A percentile compares a stretch with the other conserved stretches of the same genome.
phyloP scores from a whole-genome alignment of 2,888 invertebrate genomes.

The Orgyia antiqua region DNA sequence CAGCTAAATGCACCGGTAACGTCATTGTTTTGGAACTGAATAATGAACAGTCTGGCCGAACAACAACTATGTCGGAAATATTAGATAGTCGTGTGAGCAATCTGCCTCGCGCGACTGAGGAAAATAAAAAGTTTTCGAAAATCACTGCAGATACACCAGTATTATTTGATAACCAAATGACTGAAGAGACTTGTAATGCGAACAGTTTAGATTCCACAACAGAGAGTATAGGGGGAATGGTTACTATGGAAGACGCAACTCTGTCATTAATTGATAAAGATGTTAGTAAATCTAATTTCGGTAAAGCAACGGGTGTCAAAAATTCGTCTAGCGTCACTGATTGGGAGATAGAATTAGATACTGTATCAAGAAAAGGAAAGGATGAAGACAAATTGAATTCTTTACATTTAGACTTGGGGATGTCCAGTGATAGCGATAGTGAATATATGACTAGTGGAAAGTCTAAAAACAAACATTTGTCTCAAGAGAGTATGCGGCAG shows the following conservation, averaged over 20 bases:
- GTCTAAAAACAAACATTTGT: constrained; percentile 45
- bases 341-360: constrained; percentile 81
- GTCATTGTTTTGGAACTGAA: constrained; percentile 70
- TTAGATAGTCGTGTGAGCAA: constrained; percentile 51
- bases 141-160: constrained; percentile 80
- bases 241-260: constrained; percentile 43
- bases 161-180: constrained; percentile 57
- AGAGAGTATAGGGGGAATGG: constrained; percentile 58
- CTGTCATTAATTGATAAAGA: constrained; percentile 46
- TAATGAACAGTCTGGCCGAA: constrained; percentile 63
- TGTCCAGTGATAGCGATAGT: constrained; percentile 72
- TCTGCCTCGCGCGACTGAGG: constrained; percentile 32
- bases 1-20: constrained; percentile 57
- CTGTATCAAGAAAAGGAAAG: constrained; percentile 64
- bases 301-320: constrained; percentile 47
- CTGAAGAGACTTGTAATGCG: constrained; percentile 57
- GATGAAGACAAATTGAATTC: constrained; percentile 68
- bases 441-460: constrained; percentile 57
- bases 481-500: constrained; percentile 49
- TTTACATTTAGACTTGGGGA: constrained; percentile 66
- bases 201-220: constrained; percentile 64
- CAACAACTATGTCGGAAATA: constrained; percentile 70
- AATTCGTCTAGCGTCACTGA: constrained; percentile 70
- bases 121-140: constrained; percentile 37
- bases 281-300: constrained; percentile 41